Conservation (phyloP, 2,888 invertebrate species). For the Sarcophaga carnaria region DNA sequence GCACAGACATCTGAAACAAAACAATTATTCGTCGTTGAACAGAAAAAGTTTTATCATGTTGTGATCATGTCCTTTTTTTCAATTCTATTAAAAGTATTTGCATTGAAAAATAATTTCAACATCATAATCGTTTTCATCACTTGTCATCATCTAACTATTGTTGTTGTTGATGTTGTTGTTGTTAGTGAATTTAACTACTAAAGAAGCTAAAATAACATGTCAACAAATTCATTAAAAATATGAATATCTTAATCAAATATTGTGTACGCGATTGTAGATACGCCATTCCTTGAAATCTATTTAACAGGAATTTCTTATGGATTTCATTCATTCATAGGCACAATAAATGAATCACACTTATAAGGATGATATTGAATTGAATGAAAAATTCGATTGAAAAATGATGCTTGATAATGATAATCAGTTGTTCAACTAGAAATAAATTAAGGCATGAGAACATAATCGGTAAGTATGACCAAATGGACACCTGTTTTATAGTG, state of each 20-base stretch:
- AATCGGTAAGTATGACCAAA: background rate
- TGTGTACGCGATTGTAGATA: background rate
- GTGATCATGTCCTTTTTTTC: constrained; percentile 27
- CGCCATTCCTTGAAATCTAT: background rate
- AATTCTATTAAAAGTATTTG: constrained; percentile 4
- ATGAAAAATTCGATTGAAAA: constrained; percentile 17
- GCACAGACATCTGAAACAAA: constrained; percentile 17
- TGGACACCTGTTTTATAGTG: background rate
- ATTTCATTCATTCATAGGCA: constrained; percentile 22
- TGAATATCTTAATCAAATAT: constrained; percentile 45
- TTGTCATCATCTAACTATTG: constrained; percentile 49
- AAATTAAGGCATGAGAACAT: background rate
- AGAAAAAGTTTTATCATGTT: constrained; percentile 40
- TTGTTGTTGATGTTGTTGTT: background rate
- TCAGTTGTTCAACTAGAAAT: background rate
- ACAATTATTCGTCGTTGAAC: background rate
- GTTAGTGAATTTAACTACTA: constrained; percentile 33
- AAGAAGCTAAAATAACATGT: constrained; percentile 65
- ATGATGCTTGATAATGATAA: background rate
- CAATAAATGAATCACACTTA: too few species aligned
- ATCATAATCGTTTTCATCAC: constrained; percentile 40
- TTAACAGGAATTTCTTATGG: background rate
- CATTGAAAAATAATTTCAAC: constrained; percentile 37
- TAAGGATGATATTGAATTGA: background rate
- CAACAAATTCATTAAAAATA: constrained; percentile 63